Evolutionary conservation across 2,113 vertebrate genomes (phyloP), one percentile per base, ranked within the genome.

Genomic region (Leuciscus idus): DNA sequence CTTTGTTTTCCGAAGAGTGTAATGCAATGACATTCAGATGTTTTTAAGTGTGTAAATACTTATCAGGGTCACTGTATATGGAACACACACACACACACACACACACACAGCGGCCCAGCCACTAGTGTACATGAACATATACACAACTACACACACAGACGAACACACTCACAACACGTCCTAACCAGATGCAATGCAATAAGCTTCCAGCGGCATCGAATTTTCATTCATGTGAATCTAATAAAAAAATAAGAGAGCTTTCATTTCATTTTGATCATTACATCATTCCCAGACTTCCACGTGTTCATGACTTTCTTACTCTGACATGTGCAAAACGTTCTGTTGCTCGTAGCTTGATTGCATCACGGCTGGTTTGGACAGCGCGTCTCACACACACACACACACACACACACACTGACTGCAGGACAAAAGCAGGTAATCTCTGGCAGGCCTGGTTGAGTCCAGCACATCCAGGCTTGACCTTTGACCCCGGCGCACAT

Each of bases 391-490:
- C 43, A 43, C 43, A 43, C 7, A 39, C 55, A 66, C 55, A n/a
- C n/a, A 52, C 55, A 66, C 57, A 39, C 23, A 70, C 11, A 59
- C 7, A 57, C 7, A 57, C 23, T 57, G 55, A 57, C 55, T 8
- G 55, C 55, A 28, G 48, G 23, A 52, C 75, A 39, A 68, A 39
- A 12, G 15, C 50, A 86, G 78, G 19, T 6, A 30, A 70, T 72
- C 33, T 59, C 39, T 17, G 48, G 50, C 85, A 11, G 57, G 59
- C 85, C 81, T 28, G 68, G 85, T n/a, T 84, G 88, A 87, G 61
- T 81, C 85, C 88, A 80, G 85, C 85, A 84, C 72, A 86, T 82
- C 36, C 36, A 46, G 84, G 83, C 70, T 19, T 28, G 12, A 57
- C 13, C 66, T 52, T 50, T n/a, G 81, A 82, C 62, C 46, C 36